A percentile compares a stretch with the other conserved stretches of the same genome.
phyloP scores from a whole-genome alignment of 2,113 vertebrate species.

The Riparia riparia region DNA sequence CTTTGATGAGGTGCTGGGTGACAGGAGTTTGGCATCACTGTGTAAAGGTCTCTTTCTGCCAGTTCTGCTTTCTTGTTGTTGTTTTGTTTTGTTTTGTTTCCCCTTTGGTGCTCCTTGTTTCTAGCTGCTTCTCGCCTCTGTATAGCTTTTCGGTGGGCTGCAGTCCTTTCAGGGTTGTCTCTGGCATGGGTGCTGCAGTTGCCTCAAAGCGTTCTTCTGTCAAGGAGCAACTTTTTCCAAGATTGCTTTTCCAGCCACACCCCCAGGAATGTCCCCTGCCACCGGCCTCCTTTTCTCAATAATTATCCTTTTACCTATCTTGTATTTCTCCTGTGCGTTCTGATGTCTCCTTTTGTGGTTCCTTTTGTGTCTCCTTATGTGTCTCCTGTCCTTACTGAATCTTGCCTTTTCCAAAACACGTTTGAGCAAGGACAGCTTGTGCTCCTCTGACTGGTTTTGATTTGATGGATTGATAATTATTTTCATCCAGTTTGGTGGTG shows the following conservation, averaged over 20 bases:
- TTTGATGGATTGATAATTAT: not conserved
- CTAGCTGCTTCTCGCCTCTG: not conserved
- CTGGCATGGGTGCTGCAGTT: not conserved
- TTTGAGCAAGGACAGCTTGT: not conserved
- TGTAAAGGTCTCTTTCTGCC: not conserved
- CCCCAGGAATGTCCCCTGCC: not conserved
- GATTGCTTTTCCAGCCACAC: not conserved
- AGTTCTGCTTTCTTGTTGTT: not conserved
- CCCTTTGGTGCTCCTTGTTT: not conserved
- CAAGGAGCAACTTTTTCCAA: not conserved
- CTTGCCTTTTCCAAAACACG: not conserved
- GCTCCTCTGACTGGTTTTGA: not conserved
- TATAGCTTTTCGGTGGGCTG: not conserved
- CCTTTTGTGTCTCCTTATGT: not conserved
- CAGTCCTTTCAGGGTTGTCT: not conserved
- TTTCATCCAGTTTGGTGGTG: not conserved
- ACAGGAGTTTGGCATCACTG: not conserved
- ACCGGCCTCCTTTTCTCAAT: not conserved
- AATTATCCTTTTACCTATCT: not conserved
- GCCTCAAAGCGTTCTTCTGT: not conserved
- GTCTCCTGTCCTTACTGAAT: not conserved
- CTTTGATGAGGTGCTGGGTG: not conserved
- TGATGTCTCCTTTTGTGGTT: not conserved
- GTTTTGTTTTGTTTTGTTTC: not conserved
- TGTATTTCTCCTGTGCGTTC: not conserved